Evolutionary conservation across 2,797 vertebrate species (phyloP).

Genomic region (Percopsis omiscomaycus): DNA sequence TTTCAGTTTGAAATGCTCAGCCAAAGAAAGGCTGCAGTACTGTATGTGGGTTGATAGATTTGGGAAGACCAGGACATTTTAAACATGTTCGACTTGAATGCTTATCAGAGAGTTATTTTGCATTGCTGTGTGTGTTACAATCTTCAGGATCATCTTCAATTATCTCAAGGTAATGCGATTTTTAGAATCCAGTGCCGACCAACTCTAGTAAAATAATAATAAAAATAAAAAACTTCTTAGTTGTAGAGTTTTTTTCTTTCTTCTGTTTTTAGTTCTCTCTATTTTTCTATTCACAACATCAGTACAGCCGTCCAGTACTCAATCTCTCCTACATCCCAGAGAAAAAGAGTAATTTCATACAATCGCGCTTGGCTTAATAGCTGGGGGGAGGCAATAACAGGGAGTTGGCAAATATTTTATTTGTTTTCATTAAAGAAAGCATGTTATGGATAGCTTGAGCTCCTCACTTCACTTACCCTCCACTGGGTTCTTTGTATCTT

Average conservation of each 20-base stretch:
- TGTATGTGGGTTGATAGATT: too few relatives aligned
- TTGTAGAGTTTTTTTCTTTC: not conserved
- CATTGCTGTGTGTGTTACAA: not conserved
- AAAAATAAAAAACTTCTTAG: not conserved
- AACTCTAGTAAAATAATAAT: not conserved
- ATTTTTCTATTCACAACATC: slow-evolving; percentile 6
- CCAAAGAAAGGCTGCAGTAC: too few relatives aligned
- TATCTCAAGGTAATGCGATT: not conserved
- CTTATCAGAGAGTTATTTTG: not conserved
- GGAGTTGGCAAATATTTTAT: slow-evolving; percentile 6
- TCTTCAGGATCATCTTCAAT: too few relatives aligned
- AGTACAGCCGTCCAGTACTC: not conserved
- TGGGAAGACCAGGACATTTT: too few relatives aligned
- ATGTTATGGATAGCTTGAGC: not conserved
- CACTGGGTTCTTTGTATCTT: slow-evolving; percentile 17
- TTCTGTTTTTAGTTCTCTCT: slow-evolving; percentile 1
- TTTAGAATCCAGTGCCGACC: not conserved
- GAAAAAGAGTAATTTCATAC: slow-evolving; percentile 17
- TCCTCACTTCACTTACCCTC: not conserved
- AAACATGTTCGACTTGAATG: too few relatives aligned
- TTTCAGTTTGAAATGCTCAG: too few relatives aligned
- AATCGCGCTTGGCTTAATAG: slow-evolving; percentile 9
- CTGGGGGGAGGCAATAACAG: slow-evolving; percentile 14
- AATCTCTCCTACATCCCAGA: not conserved
- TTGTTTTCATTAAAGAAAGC: slow-evolving; percentile 10